phyloP scores from a whole-genome alignment of 1,140 invertebrate genomes.

The Megathymus violae region DNA sequence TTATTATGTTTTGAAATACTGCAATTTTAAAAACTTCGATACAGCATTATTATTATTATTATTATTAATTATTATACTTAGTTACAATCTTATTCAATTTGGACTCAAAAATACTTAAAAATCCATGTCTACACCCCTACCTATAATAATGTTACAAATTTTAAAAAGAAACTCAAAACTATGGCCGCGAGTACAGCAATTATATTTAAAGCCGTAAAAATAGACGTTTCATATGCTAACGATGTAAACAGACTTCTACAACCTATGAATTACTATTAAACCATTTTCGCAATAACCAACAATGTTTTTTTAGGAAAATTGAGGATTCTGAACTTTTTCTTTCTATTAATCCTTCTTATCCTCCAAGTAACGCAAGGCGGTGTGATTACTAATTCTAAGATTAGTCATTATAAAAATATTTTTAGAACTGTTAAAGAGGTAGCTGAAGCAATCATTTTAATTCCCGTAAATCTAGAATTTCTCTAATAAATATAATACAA shows the following conservation, averaged over 20 bases:
- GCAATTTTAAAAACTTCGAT: no score
- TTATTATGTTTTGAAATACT: constrained; percentile 30
- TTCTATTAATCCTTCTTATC: constrained; percentile 39
- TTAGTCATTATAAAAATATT: constrained; percentile 73
- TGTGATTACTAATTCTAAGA: constrained; percentile 49
- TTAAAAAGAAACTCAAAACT: constrained; percentile 49
- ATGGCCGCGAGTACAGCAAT: constrained; percentile 68
- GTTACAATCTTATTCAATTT: constrained; percentile 12
- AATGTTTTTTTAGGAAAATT: constrained; percentile 70
- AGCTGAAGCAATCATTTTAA: constrained; percentile 59
- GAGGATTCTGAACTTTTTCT: constrained; percentile 61
- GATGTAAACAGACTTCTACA: constrained; percentile 54
- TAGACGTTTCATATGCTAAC: constrained; percentile 63
- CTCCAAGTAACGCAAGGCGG: constrained; percentile 50
- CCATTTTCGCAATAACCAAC: constrained; percentile 61
- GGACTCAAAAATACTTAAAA: constrained; percentile 9
- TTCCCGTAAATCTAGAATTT: constrained; percentile 47
- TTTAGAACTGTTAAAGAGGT: constrained; percentile 77
- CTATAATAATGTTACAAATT: constrained; percentile 35
- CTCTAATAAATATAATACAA: constrained; percentile 49
- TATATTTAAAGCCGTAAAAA: constrained; percentile 67
- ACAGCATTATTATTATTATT: no score
- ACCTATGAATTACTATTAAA: constrained; percentile 69
- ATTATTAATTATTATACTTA: background rate
- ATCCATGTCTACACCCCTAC: constrained; percentile 38